Conservation (phyloP, 2,888 invertebrate genomes). For the Dione juno region DNA sequence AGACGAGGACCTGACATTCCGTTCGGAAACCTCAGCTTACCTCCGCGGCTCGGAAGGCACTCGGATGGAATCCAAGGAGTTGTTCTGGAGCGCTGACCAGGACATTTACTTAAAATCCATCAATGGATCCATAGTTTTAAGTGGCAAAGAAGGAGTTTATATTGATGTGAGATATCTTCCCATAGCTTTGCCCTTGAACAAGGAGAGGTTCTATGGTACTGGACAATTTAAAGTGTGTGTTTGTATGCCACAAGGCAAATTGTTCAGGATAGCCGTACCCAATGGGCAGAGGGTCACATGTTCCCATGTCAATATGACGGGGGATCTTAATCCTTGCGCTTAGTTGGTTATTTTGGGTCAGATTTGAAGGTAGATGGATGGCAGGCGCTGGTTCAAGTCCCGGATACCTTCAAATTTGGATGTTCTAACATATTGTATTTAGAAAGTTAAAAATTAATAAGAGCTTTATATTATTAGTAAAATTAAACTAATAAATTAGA, state of each 20-base stretch:
- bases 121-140: slow-evolving; percentile 89
- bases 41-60: slow-evolving; percentile 92
- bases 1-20: slow-evolving; percentile 85
- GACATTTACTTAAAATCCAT: slow-evolving; percentile 89
- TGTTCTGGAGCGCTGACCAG: slow-evolving; percentile 90
- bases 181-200: slow-evolving; percentile 79
- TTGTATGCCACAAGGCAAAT: slow-evolving; percentile 93
- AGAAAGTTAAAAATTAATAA: too few relatives aligned
- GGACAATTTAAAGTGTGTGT: slow-evolving; percentile 94
- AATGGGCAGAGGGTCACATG: slow-evolving; percentile 84
- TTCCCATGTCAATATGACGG: slow-evolving; percentile 84
- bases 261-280: slow-evolving; percentile 90
- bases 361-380: too few relatives aligned
- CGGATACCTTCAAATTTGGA: too few relatives aligned
- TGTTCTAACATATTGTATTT: too few relatives aligned
- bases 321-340: slow-evolving; percentile 86
- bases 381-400: too few relatives aligned
- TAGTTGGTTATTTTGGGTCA: slow-evolving; percentile 57
- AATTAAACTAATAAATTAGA: too few relatives aligned
- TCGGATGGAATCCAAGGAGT: slow-evolving; percentile 87
- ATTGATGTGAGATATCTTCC: slow-evolving; percentile 89
- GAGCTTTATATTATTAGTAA: too few relatives aligned
- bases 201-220: slow-evolving; percentile 55
- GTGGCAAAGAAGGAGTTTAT: slow-evolving; percentile 87
- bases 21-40: slow-evolving; percentile 87